These are phyloP conservation scores for Muscina levida DNA, from an alignment of 2,888 invertebrate genomes.

Conservation along the genomic window DNA sequence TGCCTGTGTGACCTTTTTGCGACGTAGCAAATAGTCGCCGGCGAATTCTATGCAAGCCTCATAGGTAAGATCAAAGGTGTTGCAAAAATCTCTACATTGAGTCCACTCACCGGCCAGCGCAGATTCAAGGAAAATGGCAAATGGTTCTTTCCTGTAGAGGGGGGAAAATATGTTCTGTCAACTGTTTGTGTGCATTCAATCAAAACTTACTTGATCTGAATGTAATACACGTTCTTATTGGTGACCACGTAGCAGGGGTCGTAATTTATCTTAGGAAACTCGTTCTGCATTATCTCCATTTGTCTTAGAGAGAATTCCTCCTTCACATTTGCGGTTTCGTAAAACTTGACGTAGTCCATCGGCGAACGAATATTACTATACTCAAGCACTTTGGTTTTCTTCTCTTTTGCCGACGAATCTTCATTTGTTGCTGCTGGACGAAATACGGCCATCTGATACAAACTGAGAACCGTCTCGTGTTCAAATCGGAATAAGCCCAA, in stretches of 20 bases:
- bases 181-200: too few relatives aligned
- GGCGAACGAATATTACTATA: slow-evolving; percentile 76
- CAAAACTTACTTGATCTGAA: slow-evolving; percentile 75
- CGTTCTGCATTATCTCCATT: slow-evolving; percentile 78
- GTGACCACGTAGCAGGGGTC: slow-evolving; percentile 80
- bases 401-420: slow-evolving; percentile 74
- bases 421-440: slow-evolving; percentile 68
- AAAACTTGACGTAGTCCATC: slow-evolving; percentile 77
- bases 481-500: slow-evolving; percentile 78
- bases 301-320: slow-evolving; percentile 76
- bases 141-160: slow-evolving; percentile 75
- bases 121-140: slow-evolving; percentile 78
- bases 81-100: slow-evolving; percentile 79
- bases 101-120: slow-evolving; percentile 76
- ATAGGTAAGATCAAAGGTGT: slow-evolving; percentile 78
- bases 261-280: slow-evolving; percentile 79
- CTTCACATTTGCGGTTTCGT: slow-evolving; percentile 72
- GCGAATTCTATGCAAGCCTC: slow-evolving; percentile 85
- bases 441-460: slow-evolving; percentile 78
- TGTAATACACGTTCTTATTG: slow-evolving; percentile 78
- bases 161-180: too few relatives aligned
- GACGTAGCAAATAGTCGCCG: slow-evolving; percentile 89
- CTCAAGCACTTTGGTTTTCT: slow-evolving; percentile 74
- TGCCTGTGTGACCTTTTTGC: slow-evolving; percentile 88
- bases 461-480: slow-evolving; percentile 77